Base-by-base conservation (phyloP, 2,113 vertebrate species). In the Zosterops hypoxanthus region DNA sequence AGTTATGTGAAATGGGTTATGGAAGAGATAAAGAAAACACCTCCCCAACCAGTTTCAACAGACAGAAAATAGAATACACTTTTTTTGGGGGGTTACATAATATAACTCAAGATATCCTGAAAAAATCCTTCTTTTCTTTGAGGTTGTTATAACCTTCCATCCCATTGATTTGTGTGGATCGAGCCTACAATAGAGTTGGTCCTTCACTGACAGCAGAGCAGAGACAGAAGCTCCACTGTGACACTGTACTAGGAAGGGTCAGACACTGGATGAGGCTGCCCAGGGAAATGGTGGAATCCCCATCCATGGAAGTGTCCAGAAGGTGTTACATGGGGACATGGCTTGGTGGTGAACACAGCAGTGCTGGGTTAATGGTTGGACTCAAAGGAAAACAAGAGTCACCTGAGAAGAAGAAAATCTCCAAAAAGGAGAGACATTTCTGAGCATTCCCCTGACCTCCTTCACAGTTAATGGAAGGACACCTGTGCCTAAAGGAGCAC, bases 141-240 rank as follows among this genome's bases (percentile, higher is more conserved):
- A 82, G 16, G 21, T 41, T 16, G 7, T n/a, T 21, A 8, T 15
- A 57, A 4, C 24, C 63, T n/a, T 33, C 14, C 53, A 60, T 52
- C 26, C n/a, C 31, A 8, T 3, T 80, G n/a, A n/a, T 24, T 72
- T 39, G 15, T 29, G 55, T 46, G 76, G 65, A 8, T 73, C 46
- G 59, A 76, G 42, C 47, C 72, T 2, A 0, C 19, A 3, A 2
- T 0, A 11, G 63, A 28, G 17, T 1, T 60, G 39, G 14, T 14
- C 46, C 47, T 26, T 46, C 46, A 31, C 36, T 83, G 82, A 4
- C 36, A 82, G 68, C 47, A 68, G 56, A 49, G 33, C 34, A 80
- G 46, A 63, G 70, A 12, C 39, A 73, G 69, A 34, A 87, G 12
- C 26, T 85, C 53, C 44, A 10, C 22, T 29, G 47, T 70, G 44